Evolutionary conservation across 2,113 vertebrate species (phyloP), one percentile per base, ranked within the genome.

Genomic region (Lepisosteus osseus): DNA sequence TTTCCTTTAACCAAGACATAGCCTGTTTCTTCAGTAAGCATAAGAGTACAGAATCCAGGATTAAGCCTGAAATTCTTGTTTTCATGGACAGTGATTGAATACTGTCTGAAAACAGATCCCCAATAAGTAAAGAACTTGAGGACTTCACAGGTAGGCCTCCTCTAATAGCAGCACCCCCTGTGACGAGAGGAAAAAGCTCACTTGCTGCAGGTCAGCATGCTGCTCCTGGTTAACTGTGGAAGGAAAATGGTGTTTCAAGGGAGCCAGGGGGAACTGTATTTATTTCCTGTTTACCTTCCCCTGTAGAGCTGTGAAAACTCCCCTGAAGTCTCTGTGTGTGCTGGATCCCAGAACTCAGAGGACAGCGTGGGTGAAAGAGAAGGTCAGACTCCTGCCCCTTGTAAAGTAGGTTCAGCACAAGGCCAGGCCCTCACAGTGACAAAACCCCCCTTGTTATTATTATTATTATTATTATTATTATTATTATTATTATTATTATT

Each of bases 241-340:
- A 6, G 47, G 47, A 9, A 51, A 6, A 9, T 5, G 47, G 47
- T 9, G 9, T 51, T 51, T 51, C 47, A 1, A 15, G 40, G 55
- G 40, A 59, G 54, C 54, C 11, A 41, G 15, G 8, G 29, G 47
- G 9, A 51, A 51, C 47, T 51, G 9, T 12, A 6, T 68, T 57
- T 9, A 47, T 54, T 51, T 74, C 68, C 69, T 86, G 77, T 85
- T 88, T 83, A 74, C 64, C 74, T 81, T 81, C 80, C 61, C 68
- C 71, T 71, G 68, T 69, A 62, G 45, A 67, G 54, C 71, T 75
- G 54, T 59, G 29, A 81, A 82, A 76, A 73, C 45, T 77, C 82
- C 29, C 29, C 29, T 29, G 29, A 29, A 79, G 85, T 55, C 74
- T 76, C 69, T 72, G 76, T 29, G 29, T 2, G 29, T 29, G 47